Evolutionary conservation across 2,113 vertebrate genomes (phyloP).

Genomic region (Vireo altiloquus): DNA sequence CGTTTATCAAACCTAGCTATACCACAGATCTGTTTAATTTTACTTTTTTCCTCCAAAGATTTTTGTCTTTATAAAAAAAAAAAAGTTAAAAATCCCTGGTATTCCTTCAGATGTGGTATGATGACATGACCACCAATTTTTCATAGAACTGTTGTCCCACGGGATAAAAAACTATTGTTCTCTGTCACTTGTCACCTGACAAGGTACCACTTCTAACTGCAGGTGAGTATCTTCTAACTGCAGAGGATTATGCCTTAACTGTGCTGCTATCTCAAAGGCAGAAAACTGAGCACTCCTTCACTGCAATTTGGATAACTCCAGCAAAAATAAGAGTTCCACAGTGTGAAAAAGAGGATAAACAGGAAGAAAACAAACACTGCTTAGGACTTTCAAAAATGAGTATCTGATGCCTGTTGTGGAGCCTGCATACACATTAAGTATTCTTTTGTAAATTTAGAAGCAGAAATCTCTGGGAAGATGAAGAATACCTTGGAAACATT

Average conservation of each 20-base stretch:
- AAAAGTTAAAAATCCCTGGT: neutral
- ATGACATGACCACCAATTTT: fast-evolving
- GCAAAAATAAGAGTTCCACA: neutral
- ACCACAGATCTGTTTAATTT: neutral
- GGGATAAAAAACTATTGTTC: neutral
- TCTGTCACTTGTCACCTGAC: neutral
- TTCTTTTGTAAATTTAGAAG: neutral
- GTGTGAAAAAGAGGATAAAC: neutral
- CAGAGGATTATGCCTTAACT: neutral
- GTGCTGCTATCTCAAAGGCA: neutral
- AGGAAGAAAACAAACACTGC: neutral
- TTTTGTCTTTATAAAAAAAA: neutral
- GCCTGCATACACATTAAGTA: neutral
- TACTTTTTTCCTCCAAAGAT: neutral
- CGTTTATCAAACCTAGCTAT: neutral
- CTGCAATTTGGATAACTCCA: neutral
- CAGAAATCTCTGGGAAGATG: neutral
- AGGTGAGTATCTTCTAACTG: neutral
- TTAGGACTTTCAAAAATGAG: neutral
- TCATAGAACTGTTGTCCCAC: neutral
- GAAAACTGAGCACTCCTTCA: neutral
- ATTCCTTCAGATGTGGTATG: neutral
- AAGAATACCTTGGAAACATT: neutral
- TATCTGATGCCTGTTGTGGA: neutral
- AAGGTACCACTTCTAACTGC: neutral